Conservation (phyloP, 2,888 invertebrate species). For the Drosophila robusta region DNA sequence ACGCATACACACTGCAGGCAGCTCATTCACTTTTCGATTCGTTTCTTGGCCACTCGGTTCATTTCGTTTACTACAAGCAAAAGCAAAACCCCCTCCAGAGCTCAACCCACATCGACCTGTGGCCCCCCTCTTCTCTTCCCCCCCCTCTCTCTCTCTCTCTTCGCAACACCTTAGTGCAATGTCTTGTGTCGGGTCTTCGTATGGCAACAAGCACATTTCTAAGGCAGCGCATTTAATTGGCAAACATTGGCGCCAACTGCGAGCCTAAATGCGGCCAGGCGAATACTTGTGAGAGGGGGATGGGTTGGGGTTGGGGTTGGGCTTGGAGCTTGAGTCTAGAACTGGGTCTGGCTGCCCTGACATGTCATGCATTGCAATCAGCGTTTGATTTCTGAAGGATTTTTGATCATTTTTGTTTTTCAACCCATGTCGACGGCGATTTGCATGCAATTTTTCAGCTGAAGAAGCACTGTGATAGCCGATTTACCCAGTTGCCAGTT, state of each 20-base stretch:
- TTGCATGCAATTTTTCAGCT: constrained; percentile 61
- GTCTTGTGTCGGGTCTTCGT: constrained; percentile 29
- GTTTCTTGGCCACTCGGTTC: constrained; percentile 59
- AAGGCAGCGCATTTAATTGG: constrained; percentile 67
- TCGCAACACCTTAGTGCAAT: constrained; percentile 31
- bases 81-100: constrained; percentile 2
- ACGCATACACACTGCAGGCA: constrained; percentile 37
- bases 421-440: constrained; percentile 51
- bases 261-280: constrained; percentile 60
- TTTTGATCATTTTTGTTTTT: constrained; percentile 68
- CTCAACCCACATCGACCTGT: constrained; percentile 21
- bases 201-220: constrained; percentile 40
- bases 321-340: neutral
- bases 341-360: constrained; percentile 32
- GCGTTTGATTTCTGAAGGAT: constrained; percentile 77
- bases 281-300: constrained; percentile 21
- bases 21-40: constrained; percentile 64
- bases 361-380: constrained; percentile 71
- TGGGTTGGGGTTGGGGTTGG: neutral
- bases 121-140: neutral
- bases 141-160: neutral
- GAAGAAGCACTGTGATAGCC: constrained; percentile 48
- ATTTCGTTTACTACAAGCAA: constrained; percentile 64
- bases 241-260: constrained; percentile 60
- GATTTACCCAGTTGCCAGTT: constrained; percentile 58